Evolutionary conservation across 2,888 invertebrate genomes (phyloP).

Genomic region (Cacoxenus indagator): DNA sequence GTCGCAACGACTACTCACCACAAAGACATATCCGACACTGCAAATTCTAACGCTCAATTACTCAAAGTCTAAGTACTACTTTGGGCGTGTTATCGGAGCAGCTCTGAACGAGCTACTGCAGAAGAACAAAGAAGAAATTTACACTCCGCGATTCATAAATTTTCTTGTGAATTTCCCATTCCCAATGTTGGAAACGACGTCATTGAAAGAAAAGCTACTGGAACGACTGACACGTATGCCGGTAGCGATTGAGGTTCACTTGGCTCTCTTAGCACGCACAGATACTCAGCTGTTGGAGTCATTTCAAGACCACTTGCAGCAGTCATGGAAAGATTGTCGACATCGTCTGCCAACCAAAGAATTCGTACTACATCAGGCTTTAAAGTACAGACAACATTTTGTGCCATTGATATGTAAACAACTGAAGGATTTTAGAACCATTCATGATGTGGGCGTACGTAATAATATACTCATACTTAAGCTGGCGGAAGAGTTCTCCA

Average conservation of each 20-base stretch:
- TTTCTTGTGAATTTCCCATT: conserved; percentile 56
- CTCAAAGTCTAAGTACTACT: conserved; percentile 39
- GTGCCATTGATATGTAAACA: conserved; percentile 52
- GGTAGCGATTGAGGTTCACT: conserved; percentile 42
- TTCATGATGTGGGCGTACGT: conserved; percentile 50
- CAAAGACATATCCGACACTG: conserved; percentile 50
- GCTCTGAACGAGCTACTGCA: conserved; percentile 41
- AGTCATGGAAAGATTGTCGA: conserved; percentile 37
- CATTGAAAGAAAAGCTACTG: conserved; percentile 41
- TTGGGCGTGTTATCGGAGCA: conserved; percentile 38
- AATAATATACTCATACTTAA: conserved; percentile 63
- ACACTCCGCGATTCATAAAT: conserved; percentile 43
- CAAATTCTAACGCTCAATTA: conserved; percentile 45
- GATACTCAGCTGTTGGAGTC: conserved; percentile 46
- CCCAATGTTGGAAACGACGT: conserved; percentile 41
- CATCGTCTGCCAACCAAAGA: conserved; percentile 49
- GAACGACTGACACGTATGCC: conserved; percentile 34
- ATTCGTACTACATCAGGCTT: conserved; percentile 52
- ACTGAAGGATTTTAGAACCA: conserved; percentile 47
- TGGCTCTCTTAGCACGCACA: conserved; percentile 53
- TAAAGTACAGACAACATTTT: conserved; percentile 56
- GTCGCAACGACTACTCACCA: conserved; percentile 34
- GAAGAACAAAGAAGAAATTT: conserved; percentile 32
- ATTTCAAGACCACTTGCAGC: conserved; percentile 39
- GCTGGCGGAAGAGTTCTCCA: conserved; percentile 60